Percentiles rank a stretch among this genome's conserved stretches.
These are phyloP conservation scores for Progne subis DNA, from an alignment of 2,113 vertebrate genomes.

Conservation along the genomic window DNA sequence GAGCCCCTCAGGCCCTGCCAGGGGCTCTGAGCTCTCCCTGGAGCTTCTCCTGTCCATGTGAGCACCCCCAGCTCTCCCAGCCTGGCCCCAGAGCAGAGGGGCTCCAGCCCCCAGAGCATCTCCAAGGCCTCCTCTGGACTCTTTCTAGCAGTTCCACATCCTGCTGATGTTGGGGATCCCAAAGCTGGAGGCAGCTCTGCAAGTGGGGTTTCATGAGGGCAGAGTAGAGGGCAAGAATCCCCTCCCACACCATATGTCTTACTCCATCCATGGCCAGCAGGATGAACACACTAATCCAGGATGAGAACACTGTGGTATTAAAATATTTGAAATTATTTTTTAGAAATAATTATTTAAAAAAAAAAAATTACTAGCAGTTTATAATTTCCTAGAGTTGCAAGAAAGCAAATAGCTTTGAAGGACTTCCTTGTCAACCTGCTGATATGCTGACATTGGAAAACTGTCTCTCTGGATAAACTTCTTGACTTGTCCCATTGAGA, in stretches of 20 bases:
- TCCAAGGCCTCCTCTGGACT: rapidly evolving
- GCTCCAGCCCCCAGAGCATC: neutral
- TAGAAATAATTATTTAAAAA: neutral
- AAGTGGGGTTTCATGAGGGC: neutral
- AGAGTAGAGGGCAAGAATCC: neutral
- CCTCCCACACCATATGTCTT: neutral
- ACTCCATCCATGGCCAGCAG: neutral
- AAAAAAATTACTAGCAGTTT: neutral
- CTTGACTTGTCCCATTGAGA: neutral
- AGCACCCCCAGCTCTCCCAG: neutral
- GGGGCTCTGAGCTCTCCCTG: rapidly evolving
- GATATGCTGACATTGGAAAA: neutral
- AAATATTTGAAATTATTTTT: neutral
- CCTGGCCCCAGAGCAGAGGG: neutral
- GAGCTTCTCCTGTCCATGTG: neutral
- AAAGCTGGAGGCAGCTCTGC: neutral
- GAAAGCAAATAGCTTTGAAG: neutral
- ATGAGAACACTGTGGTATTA: neutral
- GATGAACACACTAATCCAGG: neutral
- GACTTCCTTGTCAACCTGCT: neutral
- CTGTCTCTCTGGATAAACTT: neutral
- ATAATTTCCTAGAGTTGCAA: neutral
- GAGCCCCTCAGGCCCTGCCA: rapidly evolving
- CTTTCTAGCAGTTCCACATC: rapidly evolving
- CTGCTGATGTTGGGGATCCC: neutral